phyloP scores from a whole-genome alignment of 2,797 vertebrate species.

The Erpetoichthys calabaricus region DNA sequence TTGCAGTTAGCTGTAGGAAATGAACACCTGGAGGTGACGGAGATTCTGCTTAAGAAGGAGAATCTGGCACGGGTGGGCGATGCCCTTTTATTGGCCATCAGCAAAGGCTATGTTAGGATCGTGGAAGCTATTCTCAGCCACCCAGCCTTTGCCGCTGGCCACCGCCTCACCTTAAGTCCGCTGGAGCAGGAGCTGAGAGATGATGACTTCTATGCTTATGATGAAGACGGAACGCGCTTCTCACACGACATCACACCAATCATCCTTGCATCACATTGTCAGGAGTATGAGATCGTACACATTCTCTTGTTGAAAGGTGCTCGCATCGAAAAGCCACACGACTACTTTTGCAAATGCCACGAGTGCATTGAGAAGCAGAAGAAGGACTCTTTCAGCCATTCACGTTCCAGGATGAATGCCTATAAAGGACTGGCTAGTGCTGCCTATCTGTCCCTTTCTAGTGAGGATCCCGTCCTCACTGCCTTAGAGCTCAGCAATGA shows the following conservation, averaged over 20 bases:
- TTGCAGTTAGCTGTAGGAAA: slow-evolving; percentile 86
- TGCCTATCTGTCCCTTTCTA: slow-evolving; percentile 82
- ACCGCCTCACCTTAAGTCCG: slow-evolving; percentile 70
- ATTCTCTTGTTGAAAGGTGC: slow-evolving; percentile 80
- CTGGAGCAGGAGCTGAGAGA: slow-evolving; percentile 84
- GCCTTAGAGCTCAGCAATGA: slow-evolving; percentile 91
- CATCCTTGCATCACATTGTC: slow-evolving; percentile 85
- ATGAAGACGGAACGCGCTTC: slow-evolving; percentile 87
- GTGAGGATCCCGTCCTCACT: slow-evolving; percentile 85
- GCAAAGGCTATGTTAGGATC: slow-evolving; percentile 88
- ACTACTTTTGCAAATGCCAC: slow-evolving; percentile 88
- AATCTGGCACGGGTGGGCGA: slow-evolving; percentile 81
- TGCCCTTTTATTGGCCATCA: slow-evolving; percentile 79
- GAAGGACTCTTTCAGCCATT: slow-evolving; percentile 86
- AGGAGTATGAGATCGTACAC: slow-evolving; percentile 92
- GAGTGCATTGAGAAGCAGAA: slow-evolving; percentile 80
- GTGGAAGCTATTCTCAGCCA: slow-evolving; percentile 87
- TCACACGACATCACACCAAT: slow-evolving; percentile 86
- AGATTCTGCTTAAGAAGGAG: slow-evolving; percentile 85
- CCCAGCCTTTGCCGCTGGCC: slow-evolving; percentile 72
- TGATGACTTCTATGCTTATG: slow-evolving; percentile 88
- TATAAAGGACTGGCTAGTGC: slow-evolving; percentile 91
- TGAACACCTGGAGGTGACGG: slow-evolving; percentile 86
- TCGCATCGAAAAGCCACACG: slow-evolving; percentile 82
- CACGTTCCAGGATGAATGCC: slow-evolving; percentile 88